phyloP scores from a whole-genome alignment of 2,888 invertebrate species.

The Suillia variegata region DNA sequence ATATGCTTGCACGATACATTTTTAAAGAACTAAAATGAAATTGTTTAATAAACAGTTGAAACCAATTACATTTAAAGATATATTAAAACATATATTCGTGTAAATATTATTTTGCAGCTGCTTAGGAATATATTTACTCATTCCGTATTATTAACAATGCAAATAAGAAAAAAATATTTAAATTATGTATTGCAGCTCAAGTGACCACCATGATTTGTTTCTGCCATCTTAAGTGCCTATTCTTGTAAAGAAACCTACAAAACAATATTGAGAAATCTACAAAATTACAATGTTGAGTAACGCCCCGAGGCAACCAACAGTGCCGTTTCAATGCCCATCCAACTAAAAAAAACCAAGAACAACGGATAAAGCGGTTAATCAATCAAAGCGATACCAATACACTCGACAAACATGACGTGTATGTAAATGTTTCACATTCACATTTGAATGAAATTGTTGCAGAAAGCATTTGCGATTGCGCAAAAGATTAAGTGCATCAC shows the following conservation, averaged over 20 bases:
- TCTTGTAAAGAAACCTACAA: conserved; percentile 4
- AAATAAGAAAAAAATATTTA: conserved; percentile 11
- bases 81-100: no score
- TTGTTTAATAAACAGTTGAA: no score
- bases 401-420: no score
- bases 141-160: no score
- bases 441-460: neutral
- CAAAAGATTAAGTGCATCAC: neutral
- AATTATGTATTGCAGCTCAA: conserved; percentile 20
- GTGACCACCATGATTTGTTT: conserved; percentile 20
- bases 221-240: conserved; percentile 12
- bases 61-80: no score
- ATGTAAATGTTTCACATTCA: neutral
- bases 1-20: no score
- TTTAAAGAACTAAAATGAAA: no score
- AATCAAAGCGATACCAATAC: conserved; percentile 2
- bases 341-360: neutral
- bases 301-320: neutral
- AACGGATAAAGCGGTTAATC: neutral
- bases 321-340: neutral
- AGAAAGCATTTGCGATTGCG: neutral
- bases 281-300: neutral
- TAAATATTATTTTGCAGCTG: no score
- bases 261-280: neutral
- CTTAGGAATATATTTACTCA: no score